A percentile compares a stretch with the other conserved stretches of the same genome.
Conservation (phyloP, 2,113 vertebrate species). For the Stegostoma tigrinum region DNA sequence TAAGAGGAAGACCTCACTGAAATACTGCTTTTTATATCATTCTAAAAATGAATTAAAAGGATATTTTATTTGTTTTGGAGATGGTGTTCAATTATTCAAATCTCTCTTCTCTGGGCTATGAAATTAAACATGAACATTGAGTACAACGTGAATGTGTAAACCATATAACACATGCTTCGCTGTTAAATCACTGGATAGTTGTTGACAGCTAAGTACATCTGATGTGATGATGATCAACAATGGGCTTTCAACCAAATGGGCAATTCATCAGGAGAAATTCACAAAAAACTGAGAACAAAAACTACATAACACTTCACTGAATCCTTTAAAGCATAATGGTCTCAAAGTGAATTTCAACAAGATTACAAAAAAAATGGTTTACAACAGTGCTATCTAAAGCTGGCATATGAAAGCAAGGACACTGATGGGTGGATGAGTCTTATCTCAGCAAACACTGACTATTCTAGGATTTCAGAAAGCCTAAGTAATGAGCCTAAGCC, state of each 20-base stretch:
- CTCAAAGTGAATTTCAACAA: slow-evolving; percentile 21
- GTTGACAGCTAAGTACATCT: slow-evolving; percentile 2
- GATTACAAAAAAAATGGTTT: slow-evolving; percentile 27
- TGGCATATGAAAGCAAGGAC: background rate
- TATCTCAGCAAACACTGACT: slow-evolving; percentile 18
- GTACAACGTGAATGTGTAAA: background rate
- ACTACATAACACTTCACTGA: background rate
- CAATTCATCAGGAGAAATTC: slow-evolving; percentile 27
- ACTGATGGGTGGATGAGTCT: background rate
- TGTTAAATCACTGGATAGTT: slow-evolving; percentile 21
- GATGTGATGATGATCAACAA: slow-evolving; percentile 16
- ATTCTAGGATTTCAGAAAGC: background rate
- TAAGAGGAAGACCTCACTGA: background rate
- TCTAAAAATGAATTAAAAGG: background rate
- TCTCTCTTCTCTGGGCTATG: background rate
- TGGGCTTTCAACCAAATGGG: background rate
- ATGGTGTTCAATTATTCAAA: slow-evolving; percentile 1
- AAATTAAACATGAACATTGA: background rate
- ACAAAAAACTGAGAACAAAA: slow-evolving; percentile 27
- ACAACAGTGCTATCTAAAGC: background rate
- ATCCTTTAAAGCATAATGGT: background rate
- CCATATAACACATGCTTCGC: background rate
- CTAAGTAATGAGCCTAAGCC: background rate
- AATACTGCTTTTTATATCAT: background rate
- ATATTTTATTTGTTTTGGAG: slow-evolving; percentile 14